A percentile compares a stretch with the other conserved stretches of the same genome.
phyloP scores from a whole-genome alignment of 2,113 vertebrate species.

The Mastomys coucha region DNA sequence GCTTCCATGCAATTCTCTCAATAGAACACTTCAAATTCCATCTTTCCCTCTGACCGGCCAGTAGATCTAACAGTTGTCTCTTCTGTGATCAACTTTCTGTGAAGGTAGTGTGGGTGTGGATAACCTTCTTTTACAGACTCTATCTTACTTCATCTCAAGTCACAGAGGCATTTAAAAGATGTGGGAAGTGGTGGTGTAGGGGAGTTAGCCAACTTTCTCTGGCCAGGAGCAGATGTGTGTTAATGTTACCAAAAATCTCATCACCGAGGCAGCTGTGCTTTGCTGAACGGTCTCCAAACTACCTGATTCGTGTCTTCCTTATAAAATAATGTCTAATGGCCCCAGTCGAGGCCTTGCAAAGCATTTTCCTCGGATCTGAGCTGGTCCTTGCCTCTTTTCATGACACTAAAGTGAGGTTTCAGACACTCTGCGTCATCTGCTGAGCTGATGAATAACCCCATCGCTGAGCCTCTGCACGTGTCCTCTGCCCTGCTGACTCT shows the following conservation, averaged over 20 bases:
- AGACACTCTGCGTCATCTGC: background rate
- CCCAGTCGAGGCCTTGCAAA: conserved; percentile 46
- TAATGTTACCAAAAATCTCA: conserved; percentile 52
- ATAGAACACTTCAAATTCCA: background rate
- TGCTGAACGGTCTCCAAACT: conserved; percentile 40
- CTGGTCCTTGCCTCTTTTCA: background rate
- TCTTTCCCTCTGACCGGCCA: background rate
- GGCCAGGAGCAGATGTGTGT: background rate
- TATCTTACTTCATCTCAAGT: background rate
- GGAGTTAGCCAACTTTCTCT: background rate
- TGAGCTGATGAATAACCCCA: background rate
- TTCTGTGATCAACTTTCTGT: conserved; percentile 10
- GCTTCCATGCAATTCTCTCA: background rate
- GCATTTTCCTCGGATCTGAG: conserved; percentile 40
- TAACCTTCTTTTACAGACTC: background rate
- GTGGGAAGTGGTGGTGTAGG: background rate
- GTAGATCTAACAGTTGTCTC: background rate
- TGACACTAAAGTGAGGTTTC: conserved; percentile 13
- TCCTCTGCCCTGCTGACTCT: background rate
- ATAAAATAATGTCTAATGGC: conserved; percentile 60
- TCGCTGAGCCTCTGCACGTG: background rate
- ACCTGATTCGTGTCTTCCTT: conserved; percentile 54
- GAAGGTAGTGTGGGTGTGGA: background rate
- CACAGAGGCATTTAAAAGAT: conserved; percentile 8
- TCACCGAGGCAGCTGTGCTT: conserved; percentile 56